Evolutionary conservation across 2,797 vertebrate species (phyloP).

Genomic region (Enteromius treurensis): DNA sequence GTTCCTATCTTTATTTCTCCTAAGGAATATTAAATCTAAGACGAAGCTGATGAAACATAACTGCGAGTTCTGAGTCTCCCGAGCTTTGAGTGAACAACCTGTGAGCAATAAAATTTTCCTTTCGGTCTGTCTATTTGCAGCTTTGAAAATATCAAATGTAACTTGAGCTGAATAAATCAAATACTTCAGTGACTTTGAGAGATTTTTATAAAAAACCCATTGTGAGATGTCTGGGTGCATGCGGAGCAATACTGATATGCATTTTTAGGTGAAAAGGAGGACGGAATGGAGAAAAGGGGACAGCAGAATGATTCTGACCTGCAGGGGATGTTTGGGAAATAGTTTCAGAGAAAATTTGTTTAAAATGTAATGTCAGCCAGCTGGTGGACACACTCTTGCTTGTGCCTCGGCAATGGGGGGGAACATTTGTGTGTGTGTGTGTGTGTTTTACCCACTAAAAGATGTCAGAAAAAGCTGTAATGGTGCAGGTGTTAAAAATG

Average conservation of each 20-base stretch:
- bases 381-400: constrained; percentile 49
- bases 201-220: not conserved
- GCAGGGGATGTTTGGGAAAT: constrained; percentile 64
- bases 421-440: not conserved
- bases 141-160: constrained; percentile 16
- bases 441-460: constrained; percentile 13
- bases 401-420: constrained; percentile 38
- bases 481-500: constrained; percentile 48
- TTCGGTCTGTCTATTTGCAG: not conserved
- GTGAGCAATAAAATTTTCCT: constrained; percentile 9
- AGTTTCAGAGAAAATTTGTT: constrained; percentile 51
- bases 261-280: constrained; percentile 32
- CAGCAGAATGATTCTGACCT: constrained; percentile 64
- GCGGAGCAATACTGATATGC: constrained; percentile 60
- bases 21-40: constrained; percentile 10
- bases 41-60: not conserved
- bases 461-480: constrained; percentile 26
- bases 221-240: not conserved
- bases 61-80: not conserved
- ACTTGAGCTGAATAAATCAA: constrained; percentile 13
- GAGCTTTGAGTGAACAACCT: constrained; percentile 12
- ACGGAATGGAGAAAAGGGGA: constrained; percentile 23
- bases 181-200: constrained; percentile 14
- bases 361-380: constrained; percentile 58
- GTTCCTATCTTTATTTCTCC: not conserved